Evolutionary conservation across 2,888 invertebrate species (phyloP).

Genomic region (Tromatobia lineatoria): DNA sequence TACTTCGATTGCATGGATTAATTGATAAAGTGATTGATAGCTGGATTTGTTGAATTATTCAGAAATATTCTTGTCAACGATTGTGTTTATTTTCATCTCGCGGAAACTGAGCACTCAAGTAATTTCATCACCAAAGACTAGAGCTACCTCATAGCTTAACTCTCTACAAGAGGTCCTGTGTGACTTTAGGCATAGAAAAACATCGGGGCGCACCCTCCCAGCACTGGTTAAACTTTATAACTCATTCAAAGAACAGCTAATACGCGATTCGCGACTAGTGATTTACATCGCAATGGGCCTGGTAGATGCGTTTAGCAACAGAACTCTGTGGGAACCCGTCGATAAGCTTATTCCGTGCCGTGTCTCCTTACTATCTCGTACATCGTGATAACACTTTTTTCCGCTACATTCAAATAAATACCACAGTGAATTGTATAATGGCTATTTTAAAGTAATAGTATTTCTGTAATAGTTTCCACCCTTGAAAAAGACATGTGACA

Average conservation of each 20-base stretch:
- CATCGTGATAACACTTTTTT: constrained; percentile 34
- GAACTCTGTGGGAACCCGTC: constrained; percentile 66
- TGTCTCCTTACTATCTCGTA: constrained; percentile 4
- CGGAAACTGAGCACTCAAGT: background rate
- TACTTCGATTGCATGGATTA: no score
- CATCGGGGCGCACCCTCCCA: constrained; percentile 64
- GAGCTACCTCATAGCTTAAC: background rate
- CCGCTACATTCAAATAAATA: constrained; percentile 43
- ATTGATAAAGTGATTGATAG: no score
- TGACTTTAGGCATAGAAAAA: constrained; percentile 57
- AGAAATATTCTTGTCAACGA: constrained; percentile 27
- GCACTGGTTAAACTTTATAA: constrained; percentile 69
- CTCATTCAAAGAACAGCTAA: constrained; percentile 69
- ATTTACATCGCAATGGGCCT: constrained; percentile 38
- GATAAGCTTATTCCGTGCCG: constrained; percentile 52
- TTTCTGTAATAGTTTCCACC: no score
- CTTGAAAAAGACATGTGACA: no score
- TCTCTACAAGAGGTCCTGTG: constrained; percentile 34
- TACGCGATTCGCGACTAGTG: constrained; percentile 30
- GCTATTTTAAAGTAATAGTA: no score
- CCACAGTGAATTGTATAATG: constrained; percentile 49
- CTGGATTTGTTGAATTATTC: no score
- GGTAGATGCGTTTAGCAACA: constrained; percentile 57
- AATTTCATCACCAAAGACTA: background rate
- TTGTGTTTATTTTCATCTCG: constrained; percentile 2